Evolutionary conservation across 1,140 invertebrate species (phyloP), one percentile per base, ranked within the genome.

Genomic region (Elymnias hypermnestra): DNA sequence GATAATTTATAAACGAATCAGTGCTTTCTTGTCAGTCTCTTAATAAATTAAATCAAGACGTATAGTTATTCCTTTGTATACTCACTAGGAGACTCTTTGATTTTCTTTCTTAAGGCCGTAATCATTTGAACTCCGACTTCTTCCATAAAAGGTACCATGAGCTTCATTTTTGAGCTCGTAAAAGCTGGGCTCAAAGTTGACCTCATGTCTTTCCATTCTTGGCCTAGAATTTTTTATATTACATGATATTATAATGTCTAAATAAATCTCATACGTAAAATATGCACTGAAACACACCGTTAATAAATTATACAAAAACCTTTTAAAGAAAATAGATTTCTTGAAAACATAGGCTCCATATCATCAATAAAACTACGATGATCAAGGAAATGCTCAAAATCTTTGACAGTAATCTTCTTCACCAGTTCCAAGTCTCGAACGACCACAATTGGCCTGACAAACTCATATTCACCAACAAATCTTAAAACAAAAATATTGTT

Each of bases 151-250:
- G 72, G 87, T 83, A 1, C n/a, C n/a, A n/a, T n/a, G n/a, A n/a
- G n/a, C n/a, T n/a, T n/a, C n/a, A n/a, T n/a, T n/a, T n/a, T n/a
- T n/a, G n/a, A n/a, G n/a, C n/a, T n/a, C n/a, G n/a, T n/a, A n/a
- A n/a, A n/a, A n/a, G n/a, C n/a, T n/a, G 89, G 89, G 23, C 86
- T 89, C 3, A 91, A 44, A 0, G 88, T 88, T 0, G 87, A 85
- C 2, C 89, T 62, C 86, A 90, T 88, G 35, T 88, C 85, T 26
- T 85, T 87, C 89, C 89, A 90, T 58, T 87, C 82, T 35, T 89
- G 64, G 37, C 87, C 88, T 67, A 9, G 8, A 10, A 37, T 22
- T 38, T n/a, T n/a, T n/a, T n/a, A n/a, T n/a, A n/a, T n/a, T n/a
- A n/a, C n/a, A n/a, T n/a, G n/a, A n/a, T n/a, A n/a, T n/a, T n/a